Evolutionary conservation across 2,797 vertebrate genomes (phyloP).

Genomic region (Percopsis omiscomaycus): DNA sequence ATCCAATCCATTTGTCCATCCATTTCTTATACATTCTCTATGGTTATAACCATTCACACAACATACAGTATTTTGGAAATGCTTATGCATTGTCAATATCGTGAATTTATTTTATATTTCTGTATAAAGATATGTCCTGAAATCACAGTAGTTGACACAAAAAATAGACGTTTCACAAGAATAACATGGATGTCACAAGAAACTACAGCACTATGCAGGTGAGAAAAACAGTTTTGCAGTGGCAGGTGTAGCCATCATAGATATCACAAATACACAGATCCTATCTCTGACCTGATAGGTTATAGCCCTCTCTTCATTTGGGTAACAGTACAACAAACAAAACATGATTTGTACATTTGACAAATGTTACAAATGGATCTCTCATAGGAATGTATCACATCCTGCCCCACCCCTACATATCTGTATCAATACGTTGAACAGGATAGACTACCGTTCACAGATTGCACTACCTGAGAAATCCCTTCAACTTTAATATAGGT

Average conservation of each 20-base stretch:
- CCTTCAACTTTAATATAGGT: constrained; percentile 1
- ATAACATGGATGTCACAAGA: constrained; percentile 28
- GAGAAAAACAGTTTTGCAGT: constrained; percentile 2
- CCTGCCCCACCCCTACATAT: too few relatives aligned
- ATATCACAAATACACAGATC: neutral
- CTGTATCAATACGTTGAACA: neutral
- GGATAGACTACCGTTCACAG: neutral
- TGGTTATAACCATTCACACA: constrained; percentile 15
- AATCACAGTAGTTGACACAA: constrained; percentile 38
- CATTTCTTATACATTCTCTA: constrained; percentile 14
- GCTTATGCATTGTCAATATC: neutral
- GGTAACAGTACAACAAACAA: neutral
- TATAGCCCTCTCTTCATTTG: neutral
- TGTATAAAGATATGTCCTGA: constrained; percentile 29
- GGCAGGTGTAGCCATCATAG: neutral
- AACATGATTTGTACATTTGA: neutral
- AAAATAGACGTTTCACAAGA: constrained; percentile 26
- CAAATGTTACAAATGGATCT: constrained; percentile 18
- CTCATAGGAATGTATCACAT: too few relatives aligned
- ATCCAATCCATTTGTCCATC: neutral
- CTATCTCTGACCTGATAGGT: neutral
- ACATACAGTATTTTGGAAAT: neutral
- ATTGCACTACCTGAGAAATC: constrained; percentile 31
- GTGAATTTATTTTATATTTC: constrained; percentile 12
- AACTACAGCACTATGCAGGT: constrained; percentile 2